Conservation (phyloP, 1,140 invertebrate genomes). For the Drosophila azteca region DNA sequence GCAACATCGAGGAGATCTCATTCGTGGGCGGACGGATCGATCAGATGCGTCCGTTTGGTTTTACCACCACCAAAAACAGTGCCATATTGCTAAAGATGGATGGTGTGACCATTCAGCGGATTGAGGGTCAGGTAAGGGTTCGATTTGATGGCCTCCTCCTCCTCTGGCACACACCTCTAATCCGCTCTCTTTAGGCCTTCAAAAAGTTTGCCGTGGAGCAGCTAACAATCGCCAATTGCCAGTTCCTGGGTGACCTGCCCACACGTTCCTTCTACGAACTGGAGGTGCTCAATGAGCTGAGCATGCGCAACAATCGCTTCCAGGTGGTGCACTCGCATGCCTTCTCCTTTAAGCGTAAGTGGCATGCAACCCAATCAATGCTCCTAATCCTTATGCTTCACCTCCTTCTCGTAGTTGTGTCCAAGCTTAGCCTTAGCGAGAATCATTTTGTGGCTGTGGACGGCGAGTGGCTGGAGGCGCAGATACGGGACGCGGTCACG, state of each 20-base stretch:
- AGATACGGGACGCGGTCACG: conserved; percentile 61
- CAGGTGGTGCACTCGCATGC: conserved; percentile 84
- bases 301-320: conserved; percentile 87
- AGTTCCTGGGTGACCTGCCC: conserved; percentile 85
- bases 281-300: conserved; percentile 87
- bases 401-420: conserved; percentile 51
- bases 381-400: not conserved
- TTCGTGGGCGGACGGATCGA: conserved; percentile 87
- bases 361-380: no score
- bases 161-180: no score
- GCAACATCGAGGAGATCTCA: conserved; percentile 88
- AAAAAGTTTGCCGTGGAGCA: conserved; percentile 90
- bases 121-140: conserved; percentile 86
- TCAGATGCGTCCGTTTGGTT: conserved; percentile 88
- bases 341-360: conserved; percentile 84
- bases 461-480: conserved; percentile 74
- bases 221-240: conserved; percentile 85
- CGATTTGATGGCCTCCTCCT: not conserved
- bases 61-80: conserved; percentile 86
- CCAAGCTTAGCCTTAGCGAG: conserved; percentile 67
- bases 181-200: conserved; percentile 84
- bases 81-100: conserved; percentile 76
- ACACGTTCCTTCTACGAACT: conserved; percentile 90
- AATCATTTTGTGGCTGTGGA: conserved; percentile 70
- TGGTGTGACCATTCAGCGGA: conserved; percentile 84